Evolutionary conservation across 2,113 vertebrate genomes (phyloP), one percentile per base, ranked within the genome.

Genomic region (Myxocyprinus asiaticus): DNA sequence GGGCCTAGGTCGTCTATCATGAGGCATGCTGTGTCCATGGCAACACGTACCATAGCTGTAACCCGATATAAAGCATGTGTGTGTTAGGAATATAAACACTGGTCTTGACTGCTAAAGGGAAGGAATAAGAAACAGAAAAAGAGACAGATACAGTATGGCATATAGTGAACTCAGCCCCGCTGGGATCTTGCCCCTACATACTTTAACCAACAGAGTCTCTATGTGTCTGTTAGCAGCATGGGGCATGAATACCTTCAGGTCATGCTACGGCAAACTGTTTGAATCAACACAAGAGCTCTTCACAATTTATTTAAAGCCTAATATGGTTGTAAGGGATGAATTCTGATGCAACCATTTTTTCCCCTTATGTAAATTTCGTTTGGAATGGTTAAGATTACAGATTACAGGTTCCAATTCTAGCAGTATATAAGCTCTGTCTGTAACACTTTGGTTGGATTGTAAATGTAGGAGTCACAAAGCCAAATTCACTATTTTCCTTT

Each of bases 51-150:
- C 74, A 2, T 73, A 70, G 50, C 61, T 78, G 73, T 84, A 88
- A 88, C 55, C 77, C 81, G 79, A 84, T 79, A 43, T 77, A 81
- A 85, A 87, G 87, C 87, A 83, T 82, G 76, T 87, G 87, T 85
- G 89, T 85, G 72, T 71, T n/a, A 82, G 89, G 88, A 85, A 78
- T 88, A 61, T 17, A 76, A 82, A 79, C 87, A 85, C 81, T 66
- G 43, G 22, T 63, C 53, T 68, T 76, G 65, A 79, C 44, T 82
- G 72, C 51, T 67, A 15, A 65, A 64, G 78, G 55, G 22, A 14
- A 47, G 7, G 63, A 53, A 61, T 9, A 22, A 66, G 12, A 58
- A 64, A 84, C 42, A 9, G 6, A 61, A 74, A 43, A 64, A 69
- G 51, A 55, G 56, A 83, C 59, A 33, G 22, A 33, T 33, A 33